These are phyloP conservation scores for Theocolax elegans DNA, from an alignment of 1,140 invertebrate species.

Conservation along the genomic window DNA sequence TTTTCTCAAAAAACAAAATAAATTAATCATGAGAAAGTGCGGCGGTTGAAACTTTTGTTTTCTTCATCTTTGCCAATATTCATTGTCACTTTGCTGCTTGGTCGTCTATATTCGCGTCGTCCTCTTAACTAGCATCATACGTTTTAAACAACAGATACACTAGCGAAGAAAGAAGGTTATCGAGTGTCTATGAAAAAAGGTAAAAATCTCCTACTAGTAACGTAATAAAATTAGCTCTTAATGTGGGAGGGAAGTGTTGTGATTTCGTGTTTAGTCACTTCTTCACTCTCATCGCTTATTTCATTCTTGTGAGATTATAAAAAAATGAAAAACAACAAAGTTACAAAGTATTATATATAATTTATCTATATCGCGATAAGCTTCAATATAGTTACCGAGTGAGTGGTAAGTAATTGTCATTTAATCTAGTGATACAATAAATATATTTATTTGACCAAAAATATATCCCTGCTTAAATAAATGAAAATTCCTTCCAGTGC, in stretches of 20 bases:
- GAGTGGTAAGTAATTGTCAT: slow-evolving; percentile 50
- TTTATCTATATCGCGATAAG: slow-evolving; percentile 5
- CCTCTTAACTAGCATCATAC: slow-evolving; percentile 56
- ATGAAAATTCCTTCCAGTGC: slow-evolving; percentile 38
- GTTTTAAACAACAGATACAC: slow-evolving; percentile 52
- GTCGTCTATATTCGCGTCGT: slow-evolving; percentile 55
- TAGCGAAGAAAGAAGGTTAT: slow-evolving; percentile 53
- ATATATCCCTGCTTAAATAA: slow-evolving; percentile 35
- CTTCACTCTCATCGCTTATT: slow-evolving; percentile 38
- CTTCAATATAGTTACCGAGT: slow-evolving; percentile 36
- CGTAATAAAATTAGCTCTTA: slow-evolving; percentile 59
- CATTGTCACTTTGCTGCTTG: slow-evolving; percentile 54
- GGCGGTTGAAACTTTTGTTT: slow-evolving; percentile 51
- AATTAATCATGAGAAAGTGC: slow-evolving; percentile 43
- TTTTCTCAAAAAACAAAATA: slow-evolving; percentile 38
- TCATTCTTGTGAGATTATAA: slow-evolving; percentile 28
- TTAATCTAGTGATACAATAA: slow-evolving; percentile 44
- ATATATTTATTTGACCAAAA: slow-evolving; percentile 24
- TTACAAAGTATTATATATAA: not conserved
- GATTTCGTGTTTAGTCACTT: slow-evolving; percentile 49
- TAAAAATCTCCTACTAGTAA: slow-evolving; percentile 57
- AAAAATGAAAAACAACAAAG: slow-evolving; percentile 4
- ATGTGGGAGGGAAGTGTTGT: slow-evolving; percentile 53
- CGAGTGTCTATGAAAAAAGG: slow-evolving; percentile 55
- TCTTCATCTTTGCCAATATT: slow-evolving; percentile 55